Conservation (phyloP, 2,113 vertebrate species). For the Microcebus ravelobensis region DNA sequence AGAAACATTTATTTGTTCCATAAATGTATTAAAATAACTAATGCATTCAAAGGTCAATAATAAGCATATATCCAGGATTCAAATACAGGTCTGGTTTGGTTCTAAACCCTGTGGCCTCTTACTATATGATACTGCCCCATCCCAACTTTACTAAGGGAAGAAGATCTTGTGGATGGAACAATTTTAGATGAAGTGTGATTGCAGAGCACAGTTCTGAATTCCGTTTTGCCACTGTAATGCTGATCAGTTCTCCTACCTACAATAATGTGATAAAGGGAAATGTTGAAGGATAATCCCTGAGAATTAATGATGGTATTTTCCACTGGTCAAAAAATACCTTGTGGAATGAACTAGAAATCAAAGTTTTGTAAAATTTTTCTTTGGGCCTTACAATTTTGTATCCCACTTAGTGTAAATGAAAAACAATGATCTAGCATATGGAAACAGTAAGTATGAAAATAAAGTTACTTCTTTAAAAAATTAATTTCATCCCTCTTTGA, state of each 20-base stretch:
- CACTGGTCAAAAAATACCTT: neutral
- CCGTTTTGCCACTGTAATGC: neutral
- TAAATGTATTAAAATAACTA: neutral
- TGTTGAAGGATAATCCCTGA: neutral
- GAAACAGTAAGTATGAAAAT: neutral
- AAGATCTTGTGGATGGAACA: neutral
- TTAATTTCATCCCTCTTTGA: neutral
- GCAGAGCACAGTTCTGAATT: neutral
- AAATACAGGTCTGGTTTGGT: neutral
- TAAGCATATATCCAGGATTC: neutral
- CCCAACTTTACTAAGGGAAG: neutral
- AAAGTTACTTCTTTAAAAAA: conserved; percentile 34
- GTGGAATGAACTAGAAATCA: neutral
- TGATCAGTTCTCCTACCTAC: neutral
- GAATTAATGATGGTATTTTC: neutral
- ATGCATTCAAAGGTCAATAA: neutral
- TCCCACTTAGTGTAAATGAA: neutral
- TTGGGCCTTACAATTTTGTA: neutral
- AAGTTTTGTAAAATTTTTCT: conserved; percentile 16
- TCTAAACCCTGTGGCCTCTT: neutral
- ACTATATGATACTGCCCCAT: neutral
- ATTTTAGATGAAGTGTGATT: neutral
- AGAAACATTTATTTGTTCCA: neutral
- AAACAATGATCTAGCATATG: neutral
- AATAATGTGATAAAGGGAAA: neutral